phyloP scores from a whole-genome alignment of 2,797 vertebrate genomes.

The Coccyzus lansbergi region DNA sequence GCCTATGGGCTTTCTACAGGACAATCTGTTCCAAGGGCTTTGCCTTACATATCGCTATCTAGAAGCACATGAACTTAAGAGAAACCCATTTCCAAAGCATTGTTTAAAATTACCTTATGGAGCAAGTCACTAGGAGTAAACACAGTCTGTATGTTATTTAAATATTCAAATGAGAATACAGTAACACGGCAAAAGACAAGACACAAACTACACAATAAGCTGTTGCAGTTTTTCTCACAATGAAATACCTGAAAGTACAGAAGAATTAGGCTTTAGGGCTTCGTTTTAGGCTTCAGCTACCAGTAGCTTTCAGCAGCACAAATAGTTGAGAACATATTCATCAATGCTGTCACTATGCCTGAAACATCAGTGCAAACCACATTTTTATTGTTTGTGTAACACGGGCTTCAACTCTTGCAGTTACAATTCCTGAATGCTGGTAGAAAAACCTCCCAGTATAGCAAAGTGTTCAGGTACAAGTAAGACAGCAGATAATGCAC shows the following conservation, averaged over 20 bases:
- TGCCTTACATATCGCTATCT: background rate
- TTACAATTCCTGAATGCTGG: background rate
- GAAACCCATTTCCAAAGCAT: background rate
- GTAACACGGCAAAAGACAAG: background rate
- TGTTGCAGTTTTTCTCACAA: background rate
- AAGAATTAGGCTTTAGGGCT: background rate
- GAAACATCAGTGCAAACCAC: background rate
- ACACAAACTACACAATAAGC: background rate
- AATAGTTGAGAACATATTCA: background rate
- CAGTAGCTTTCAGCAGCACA: background rate
- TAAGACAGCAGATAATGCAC: background rate
- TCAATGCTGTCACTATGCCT: background rate
- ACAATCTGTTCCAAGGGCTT: background rate
- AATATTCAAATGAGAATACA: background rate
- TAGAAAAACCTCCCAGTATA: background rate
- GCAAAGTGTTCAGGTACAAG: background rate
- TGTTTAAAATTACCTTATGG: background rate
- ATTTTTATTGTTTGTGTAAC: background rate
- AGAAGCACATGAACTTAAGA: background rate
- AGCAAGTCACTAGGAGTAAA: background rate
- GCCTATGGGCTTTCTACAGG: background rate
- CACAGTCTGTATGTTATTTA: background rate
- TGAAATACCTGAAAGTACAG: background rate
- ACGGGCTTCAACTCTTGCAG: background rate
- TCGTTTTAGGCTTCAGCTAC: background rate